A percentile compares a stretch with the other conserved stretches of the same genome.
Conservation (phyloP, 2,888 invertebrate species). For the Branchipolynoe longqiensis region DNA sequence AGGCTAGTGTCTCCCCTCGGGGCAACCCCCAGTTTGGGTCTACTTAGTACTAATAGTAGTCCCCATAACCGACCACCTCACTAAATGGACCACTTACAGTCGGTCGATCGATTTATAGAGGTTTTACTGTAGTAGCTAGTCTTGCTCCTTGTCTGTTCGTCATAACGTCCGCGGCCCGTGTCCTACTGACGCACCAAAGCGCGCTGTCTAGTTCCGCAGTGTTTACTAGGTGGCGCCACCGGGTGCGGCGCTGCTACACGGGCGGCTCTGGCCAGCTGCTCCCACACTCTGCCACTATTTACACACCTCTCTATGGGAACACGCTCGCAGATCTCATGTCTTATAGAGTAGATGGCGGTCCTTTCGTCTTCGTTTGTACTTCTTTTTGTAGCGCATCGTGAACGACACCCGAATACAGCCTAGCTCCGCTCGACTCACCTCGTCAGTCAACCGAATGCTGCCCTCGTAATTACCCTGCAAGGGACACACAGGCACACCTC, state of each 20-base stretch:
- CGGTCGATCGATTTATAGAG: too few species aligned
- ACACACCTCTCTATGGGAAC: background rate
- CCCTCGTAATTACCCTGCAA: constrained; percentile 60
- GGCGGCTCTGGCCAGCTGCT: background rate
- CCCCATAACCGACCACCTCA: too few species aligned
- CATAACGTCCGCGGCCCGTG: too few species aligned
- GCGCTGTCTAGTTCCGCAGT: background rate
- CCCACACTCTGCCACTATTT: background rate
- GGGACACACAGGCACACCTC: background rate
- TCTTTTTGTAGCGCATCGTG: constrained; percentile 53
- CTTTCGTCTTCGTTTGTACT: constrained; percentile 10
- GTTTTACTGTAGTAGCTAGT: too few species aligned
- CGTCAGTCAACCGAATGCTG: constrained; percentile 39
- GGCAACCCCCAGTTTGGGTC: too few species aligned
- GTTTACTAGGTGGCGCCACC: background rate
- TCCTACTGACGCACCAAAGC: too few species aligned
- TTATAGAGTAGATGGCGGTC: background rate
- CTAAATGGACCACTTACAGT: too few species aligned
- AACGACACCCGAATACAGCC: constrained; percentile 51
- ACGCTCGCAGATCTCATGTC: background rate
- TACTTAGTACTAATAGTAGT: too few species aligned
- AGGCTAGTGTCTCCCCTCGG: too few species aligned
- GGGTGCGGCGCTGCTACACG: background rate
- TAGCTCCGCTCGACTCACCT: constrained; percentile 42
- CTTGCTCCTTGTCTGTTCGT: too few species aligned